These are phyloP conservation scores for Dendrolimus punctatus DNA, from an alignment of 1,140 invertebrate genomes.

Conservation along the genomic window DNA sequence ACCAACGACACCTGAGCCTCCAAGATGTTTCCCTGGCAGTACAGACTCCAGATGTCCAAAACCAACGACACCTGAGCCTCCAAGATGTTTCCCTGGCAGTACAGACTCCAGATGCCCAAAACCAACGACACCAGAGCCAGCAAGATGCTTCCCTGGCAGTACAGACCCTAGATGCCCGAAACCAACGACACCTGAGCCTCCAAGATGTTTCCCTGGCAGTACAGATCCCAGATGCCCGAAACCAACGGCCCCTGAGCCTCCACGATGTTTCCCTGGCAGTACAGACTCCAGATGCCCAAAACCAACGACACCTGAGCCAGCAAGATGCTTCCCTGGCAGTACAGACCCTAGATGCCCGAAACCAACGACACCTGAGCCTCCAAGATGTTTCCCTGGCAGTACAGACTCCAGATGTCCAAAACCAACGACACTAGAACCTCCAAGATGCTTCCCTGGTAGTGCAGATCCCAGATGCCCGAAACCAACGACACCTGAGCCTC, in stretches of 20 bases:
- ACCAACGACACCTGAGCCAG: constrained; percentile 22
- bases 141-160: constrained; percentile 27
- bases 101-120: constrained; percentile 55
- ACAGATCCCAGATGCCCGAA: constrained; percentile 52
- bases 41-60: constrained; percentile 55
- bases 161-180: constrained; percentile 44
- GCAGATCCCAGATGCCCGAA: constrained; percentile 13
- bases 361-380: constrained; percentile 6
- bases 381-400: constrained; percentile 5
- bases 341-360: constrained; percentile 11
- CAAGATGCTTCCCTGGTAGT: constrained; percentile 6
- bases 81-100: constrained; percentile 47
- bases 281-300: constrained; percentile 52
- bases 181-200: constrained; percentile 21
- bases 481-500: constrained; percentile 21
- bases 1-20: constrained; percentile 21
- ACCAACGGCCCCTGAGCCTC: constrained; percentile 28
- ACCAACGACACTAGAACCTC: constrained; percentile 9
- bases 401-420: constrained; percentile 8
- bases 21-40: constrained; percentile 47
- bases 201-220: constrained; percentile 59
- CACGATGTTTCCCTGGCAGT: constrained; percentile 10
- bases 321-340: constrained; percentile 7
- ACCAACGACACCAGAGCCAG: constrained; percentile 19
- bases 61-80: constrained; percentile 22